These are phyloP conservation scores for Chiroxiphia lanceolata DNA, from an alignment of 2,797 vertebrate genomes.

Conservation along the genomic window DNA sequence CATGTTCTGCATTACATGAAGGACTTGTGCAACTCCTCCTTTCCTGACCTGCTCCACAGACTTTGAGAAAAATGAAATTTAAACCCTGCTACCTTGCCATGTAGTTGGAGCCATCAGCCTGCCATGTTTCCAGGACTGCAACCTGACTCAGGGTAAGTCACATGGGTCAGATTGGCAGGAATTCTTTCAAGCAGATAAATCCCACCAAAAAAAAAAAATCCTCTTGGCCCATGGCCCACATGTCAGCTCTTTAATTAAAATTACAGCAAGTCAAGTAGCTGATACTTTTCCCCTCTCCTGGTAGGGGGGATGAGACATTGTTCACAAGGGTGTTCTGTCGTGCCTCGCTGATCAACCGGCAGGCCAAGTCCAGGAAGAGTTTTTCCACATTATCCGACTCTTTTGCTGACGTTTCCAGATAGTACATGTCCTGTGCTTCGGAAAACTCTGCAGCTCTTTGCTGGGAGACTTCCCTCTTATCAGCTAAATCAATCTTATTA, in stretches of 20 bases:
- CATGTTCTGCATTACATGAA: slow-evolving; percentile 40
- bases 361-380: slow-evolving; percentile 97
- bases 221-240: slow-evolving; percentile 13
- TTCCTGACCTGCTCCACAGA: slow-evolving; percentile 53
- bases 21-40: slow-evolving; percentile 27
- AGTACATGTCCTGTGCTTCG: slow-evolving; percentile 95
- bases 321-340: slow-evolving; percentile 97
- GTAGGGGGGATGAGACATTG: slow-evolving; percentile 93
- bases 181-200: slow-evolving; percentile 57
- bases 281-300: slow-evolving; percentile 96
- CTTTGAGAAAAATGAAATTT: slow-evolving; percentile 35
- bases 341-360: slow-evolving; percentile 93
- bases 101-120: slow-evolving; percentile 61
- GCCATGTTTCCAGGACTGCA: slow-evolving; percentile 68
- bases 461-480: slow-evolving; percentile 93
- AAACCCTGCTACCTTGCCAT: slow-evolving; percentile 60
- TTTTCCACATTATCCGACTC: slow-evolving; percentile 99
- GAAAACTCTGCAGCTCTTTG: slow-evolving; percentile 97
- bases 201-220: background rate
- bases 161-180: slow-evolving; percentile 70
- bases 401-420: slow-evolving; percentile 97
- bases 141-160: slow-evolving; percentile 58
- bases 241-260: slow-evolving; percentile 83
- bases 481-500: slow-evolving; percentile 97
- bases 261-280: slow-evolving; percentile 99